Evolutionary conservation across 2,113 vertebrate species (phyloP).

Genomic region (Dermatemys mawii): DNA sequence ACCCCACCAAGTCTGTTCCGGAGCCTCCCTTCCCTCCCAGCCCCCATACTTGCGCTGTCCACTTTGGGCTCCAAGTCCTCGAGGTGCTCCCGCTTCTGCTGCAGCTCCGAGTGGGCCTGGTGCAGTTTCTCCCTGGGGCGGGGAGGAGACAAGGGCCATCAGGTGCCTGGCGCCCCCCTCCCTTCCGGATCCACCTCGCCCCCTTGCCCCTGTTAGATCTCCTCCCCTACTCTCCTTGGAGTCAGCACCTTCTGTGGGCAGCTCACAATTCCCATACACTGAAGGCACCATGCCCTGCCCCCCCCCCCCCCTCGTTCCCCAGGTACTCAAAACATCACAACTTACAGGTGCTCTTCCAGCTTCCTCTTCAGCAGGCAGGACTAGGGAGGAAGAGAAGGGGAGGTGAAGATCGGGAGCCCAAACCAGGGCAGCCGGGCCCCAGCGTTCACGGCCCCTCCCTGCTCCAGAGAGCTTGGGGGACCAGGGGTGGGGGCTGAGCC

Average conservation of each 20-base stretch:
- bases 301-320: too few species aligned
- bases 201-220: too few species aligned
- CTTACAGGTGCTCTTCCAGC: constrained; percentile 92
- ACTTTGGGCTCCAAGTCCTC: constrained; percentile 87
- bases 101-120: constrained; percentile 90
- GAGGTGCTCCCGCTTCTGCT: constrained; percentile 89
- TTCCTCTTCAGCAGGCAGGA: constrained; percentile 88
- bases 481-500: too few species aligned
- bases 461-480: too few species aligned
- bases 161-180: neutral
- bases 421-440: neutral
- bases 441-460: neutral
- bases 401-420: neutral
- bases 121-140: constrained; percentile 86
- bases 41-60: constrained; percentile 81
- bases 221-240: too few species aligned
- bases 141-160: neutral
- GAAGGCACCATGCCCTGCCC: neutral
- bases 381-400: constrained; percentile 64
- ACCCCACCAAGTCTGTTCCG: neutral
- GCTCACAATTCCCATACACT: neutral
- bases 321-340: constrained; percentile 25
- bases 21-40: neutral
- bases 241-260: neutral
- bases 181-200: too few species aligned